A percentile compares a stretch with the other conserved stretches of the same genome.
These are phyloP conservation scores for Strix aluco DNA, from an alignment of 2,113 vertebrate species.

Conservation along the genomic window DNA sequence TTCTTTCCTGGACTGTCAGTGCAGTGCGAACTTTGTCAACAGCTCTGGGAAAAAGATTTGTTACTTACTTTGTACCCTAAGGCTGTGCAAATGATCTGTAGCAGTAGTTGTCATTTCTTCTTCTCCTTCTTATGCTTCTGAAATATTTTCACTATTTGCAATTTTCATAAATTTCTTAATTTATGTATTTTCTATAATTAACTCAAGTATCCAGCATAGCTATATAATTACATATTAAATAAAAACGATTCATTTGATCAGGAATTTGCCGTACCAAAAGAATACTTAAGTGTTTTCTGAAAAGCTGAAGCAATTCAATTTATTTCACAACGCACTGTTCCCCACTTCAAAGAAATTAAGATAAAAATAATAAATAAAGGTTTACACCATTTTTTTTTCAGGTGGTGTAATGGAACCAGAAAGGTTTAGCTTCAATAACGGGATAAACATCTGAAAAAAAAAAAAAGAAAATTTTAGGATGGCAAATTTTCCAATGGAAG, in stretches of 20 bases:
- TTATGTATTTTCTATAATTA: conserved; percentile 53
- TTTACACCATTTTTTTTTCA: neutral
- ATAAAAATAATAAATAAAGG: neutral
- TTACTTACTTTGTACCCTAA: neutral
- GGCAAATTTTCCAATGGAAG: neutral
- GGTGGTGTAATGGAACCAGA: neutral
- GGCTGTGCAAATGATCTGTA: conserved; percentile 19
- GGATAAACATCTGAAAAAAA: neutral
- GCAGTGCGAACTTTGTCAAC: neutral
- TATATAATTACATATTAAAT: conserved; percentile 38
- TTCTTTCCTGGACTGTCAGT: neutral
- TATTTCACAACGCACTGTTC: neutral
- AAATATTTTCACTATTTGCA: conserved; percentile 38
- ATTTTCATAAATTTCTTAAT: conserved; percentile 40
- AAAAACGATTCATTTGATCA: neutral
- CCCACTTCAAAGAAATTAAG: neutral
- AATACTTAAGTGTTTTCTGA: neutral
- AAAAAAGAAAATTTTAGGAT: neutral
- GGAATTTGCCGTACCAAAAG: neutral
- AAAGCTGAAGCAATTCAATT: neutral
- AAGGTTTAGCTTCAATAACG: neutral
- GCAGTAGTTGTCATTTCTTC: neutral
- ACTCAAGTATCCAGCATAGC: neutral
- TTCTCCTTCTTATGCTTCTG: neutral
- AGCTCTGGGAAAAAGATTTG: conserved; percentile 5